phyloP scores from a whole-genome alignment of 1,140 invertebrate genomes.

The Drosophila nigromelanica region DNA sequence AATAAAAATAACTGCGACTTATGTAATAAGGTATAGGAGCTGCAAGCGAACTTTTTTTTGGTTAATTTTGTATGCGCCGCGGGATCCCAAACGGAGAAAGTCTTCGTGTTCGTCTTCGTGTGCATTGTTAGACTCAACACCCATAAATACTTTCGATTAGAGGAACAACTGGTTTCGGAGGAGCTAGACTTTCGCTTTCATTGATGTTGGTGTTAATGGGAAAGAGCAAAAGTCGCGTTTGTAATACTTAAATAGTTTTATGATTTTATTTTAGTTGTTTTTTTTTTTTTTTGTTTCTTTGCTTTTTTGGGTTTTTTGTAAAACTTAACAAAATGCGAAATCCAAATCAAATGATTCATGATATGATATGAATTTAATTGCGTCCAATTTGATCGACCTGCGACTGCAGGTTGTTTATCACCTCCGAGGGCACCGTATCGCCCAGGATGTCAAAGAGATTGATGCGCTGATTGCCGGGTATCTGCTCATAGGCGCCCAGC shows the following conservation, averaged over 20 bases:
- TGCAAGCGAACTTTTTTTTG: constrained; percentile 53
- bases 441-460: constrained; percentile 92
- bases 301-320: constrained; percentile 10
- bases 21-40: constrained; percentile 75
- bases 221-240: constrained; percentile 37
- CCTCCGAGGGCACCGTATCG: constrained; percentile 92
- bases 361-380: constrained; percentile 83
- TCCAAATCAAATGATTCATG: constrained; percentile 46
- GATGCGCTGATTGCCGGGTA: constrained; percentile 92
- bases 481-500: constrained; percentile 91
- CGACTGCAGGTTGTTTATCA: constrained; percentile 92
- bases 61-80: constrained; percentile 72
- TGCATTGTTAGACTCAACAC: constrained; percentile 11
- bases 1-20: constrained; percentile 34
- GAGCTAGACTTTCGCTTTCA: constrained; percentile 65
- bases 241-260: constrained; percentile 52
- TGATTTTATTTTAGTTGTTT: constrained; percentile 34
- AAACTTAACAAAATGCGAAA: constrained; percentile 71
- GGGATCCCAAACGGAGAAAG: constrained; percentile 68
- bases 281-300: constrained; percentile 39
- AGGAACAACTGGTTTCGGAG: constrained; percentile 63
- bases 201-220: too few relatives aligned
- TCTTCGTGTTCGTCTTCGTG: constrained; percentile 24
- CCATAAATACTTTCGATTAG: constrained; percentile 36
- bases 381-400: constrained; percentile 92